A percentile compares a stretch with the other conserved stretches of the same genome.
Conservation (phyloP, 2,888 invertebrate genomes). For the Lasioglossum zephyrum region DNA sequence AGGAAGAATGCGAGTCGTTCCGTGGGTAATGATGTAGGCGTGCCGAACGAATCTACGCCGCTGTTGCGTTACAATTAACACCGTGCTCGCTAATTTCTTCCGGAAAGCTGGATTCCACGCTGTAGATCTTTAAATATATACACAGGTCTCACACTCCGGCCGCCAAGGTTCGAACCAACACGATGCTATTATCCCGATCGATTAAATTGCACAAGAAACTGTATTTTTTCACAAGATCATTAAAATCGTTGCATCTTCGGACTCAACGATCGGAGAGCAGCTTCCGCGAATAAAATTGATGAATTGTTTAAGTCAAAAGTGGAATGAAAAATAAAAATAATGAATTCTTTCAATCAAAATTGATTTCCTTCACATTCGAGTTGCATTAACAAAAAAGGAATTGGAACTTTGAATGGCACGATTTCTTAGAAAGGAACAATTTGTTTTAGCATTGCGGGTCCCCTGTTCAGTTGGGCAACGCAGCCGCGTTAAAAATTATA, state of each 20-base stretch:
- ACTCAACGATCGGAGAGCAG: neutral
- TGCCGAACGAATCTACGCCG: conserved; percentile 48
- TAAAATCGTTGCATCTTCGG: neutral
- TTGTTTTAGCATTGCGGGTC: neutral
- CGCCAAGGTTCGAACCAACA: neutral
- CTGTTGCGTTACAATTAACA: conserved; percentile 68
- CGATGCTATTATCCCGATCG: conserved; percentile 20
- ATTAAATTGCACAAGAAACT: conserved; percentile 30
- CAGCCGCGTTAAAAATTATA: conserved; percentile 19
- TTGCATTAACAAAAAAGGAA: too few relatives aligned
- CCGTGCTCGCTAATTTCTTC: conserved; percentile 49
- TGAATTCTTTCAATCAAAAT: neutral
- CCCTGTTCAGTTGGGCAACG: conserved; percentile 18
- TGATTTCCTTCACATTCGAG: too few relatives aligned
- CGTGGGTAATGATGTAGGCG: conserved; percentile 71
- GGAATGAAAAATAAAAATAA: neutral
- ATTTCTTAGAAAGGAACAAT: neutral
- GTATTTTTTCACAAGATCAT: neutral
- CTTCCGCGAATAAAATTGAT: neutral
- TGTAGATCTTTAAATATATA: conserved; percentile 37
- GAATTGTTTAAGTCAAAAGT: neutral
- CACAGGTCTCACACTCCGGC: neutral
- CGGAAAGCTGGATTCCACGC: conserved; percentile 36
- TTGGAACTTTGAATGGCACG: neutral
- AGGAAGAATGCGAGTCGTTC: conserved; percentile 72